Percentiles rank a stretch among this genome's conserved stretches.
These are phyloP conservation scores for Oryzias woworae DNA, from an alignment of 2,113 vertebrate genomes.

Conservation along the genomic window DNA sequence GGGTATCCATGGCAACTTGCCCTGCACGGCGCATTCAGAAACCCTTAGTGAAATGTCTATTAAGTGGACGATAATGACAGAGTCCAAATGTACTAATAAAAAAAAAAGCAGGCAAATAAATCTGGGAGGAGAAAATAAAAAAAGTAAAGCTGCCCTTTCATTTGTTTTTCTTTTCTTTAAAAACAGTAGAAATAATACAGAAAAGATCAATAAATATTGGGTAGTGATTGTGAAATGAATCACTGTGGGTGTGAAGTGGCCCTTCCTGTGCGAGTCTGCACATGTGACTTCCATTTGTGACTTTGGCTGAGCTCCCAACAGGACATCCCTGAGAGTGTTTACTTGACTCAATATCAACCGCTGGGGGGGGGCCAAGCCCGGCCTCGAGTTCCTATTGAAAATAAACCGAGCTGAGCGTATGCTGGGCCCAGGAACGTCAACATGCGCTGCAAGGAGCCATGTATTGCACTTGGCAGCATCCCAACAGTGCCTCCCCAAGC, in stretches of 20 bases:
- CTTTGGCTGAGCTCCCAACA: conserved; percentile 74
- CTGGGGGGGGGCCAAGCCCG: conserved; percentile 24
- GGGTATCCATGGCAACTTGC: conserved; percentile 82
- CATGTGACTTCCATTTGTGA: conserved; percentile 78
- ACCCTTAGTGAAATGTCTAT: conserved; percentile 81
- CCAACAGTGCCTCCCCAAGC: conserved; percentile 84
- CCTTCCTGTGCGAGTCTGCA: conserved; percentile 63
- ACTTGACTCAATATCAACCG: conserved; percentile 78
- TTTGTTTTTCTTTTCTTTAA: too few relatives aligned
- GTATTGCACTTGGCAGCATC: conserved; percentile 56
- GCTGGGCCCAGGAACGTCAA: conserved; percentile 63
- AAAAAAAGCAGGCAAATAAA: conserved; percentile 40
- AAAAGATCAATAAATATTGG: conserved; percentile 12
- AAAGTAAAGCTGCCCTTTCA: too few relatives aligned
- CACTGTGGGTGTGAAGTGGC: conserved; percentile 50
- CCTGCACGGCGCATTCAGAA: conserved; percentile 67
- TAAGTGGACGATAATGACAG: conserved; percentile 78
- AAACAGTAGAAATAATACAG: background rate
- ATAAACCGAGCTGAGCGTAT: conserved; percentile 67
- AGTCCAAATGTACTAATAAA: conserved; percentile 79
- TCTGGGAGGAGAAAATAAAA: too few relatives aligned
- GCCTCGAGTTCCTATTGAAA: conserved; percentile 70
- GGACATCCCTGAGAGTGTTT: conserved; percentile 81
- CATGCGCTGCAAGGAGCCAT: conserved; percentile 56
- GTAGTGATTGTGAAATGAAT: conserved; percentile 11